phyloP scores from a whole-genome alignment of 2,113 vertebrate genomes.

The Sceloporus undulatus region DNA sequence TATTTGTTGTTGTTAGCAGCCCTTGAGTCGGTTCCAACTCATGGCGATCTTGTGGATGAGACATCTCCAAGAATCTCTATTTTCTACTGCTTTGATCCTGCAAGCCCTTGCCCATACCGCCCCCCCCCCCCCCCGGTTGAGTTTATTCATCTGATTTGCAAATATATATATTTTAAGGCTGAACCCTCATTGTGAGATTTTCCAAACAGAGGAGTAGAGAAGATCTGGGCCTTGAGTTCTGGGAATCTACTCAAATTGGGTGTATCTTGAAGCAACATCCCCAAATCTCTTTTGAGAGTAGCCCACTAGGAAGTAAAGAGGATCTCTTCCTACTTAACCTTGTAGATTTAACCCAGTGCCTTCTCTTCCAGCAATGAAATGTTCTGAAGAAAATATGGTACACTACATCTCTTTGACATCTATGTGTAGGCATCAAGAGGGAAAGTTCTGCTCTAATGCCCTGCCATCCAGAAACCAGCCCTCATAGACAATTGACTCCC shows the following conservation, averaged over 20 bases:
- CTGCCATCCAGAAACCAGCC: not conserved
- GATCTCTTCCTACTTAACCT: not conserved
- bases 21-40: too few species aligned
- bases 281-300: not conserved
- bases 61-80: too few species aligned
- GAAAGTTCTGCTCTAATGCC: not conserved
- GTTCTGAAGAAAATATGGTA: not conserved
- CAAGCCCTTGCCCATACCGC: too few species aligned
- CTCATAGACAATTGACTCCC: not conserved
- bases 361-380: not conserved
- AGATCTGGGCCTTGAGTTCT: too few species aligned
- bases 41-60: too few species aligned
- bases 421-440: not conserved
- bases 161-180: too few species aligned
- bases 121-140: too few species aligned
- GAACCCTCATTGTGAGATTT: too few species aligned
- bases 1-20: not conserved
- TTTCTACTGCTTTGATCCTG: too few species aligned
- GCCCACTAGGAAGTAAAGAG: not conserved
- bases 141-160: too few species aligned
- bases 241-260: not conserved
- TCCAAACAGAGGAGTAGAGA: too few species aligned
- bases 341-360: not conserved
- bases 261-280: not conserved
- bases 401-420: not conserved